phyloP scores from a whole-genome alignment of 2,888 invertebrate genomes.

The Arenicola marina region DNA sequence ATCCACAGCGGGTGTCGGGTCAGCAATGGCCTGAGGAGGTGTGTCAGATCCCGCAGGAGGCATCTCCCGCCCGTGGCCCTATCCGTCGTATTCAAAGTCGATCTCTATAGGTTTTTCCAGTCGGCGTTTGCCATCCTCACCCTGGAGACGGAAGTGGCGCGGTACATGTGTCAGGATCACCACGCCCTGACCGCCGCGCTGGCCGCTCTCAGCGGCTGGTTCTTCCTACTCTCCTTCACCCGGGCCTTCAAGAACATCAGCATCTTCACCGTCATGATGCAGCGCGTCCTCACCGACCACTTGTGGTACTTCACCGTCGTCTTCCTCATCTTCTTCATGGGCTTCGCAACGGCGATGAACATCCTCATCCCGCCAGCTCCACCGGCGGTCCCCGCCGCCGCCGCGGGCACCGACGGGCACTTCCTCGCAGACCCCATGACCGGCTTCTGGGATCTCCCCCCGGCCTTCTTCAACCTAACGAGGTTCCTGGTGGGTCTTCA shows the following conservation, averaged over 20 bases:
- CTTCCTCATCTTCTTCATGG: background rate
- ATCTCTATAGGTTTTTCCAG: background rate
- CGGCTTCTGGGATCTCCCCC: no score
- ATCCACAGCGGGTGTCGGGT: no score
- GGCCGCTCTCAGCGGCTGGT: conserved; percentile 2
- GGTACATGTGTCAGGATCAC: background rate
- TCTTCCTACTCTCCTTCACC: conserved; percentile 9
- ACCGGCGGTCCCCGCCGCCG: no score
- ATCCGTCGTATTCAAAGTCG: background rate
- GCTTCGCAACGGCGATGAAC: background rate
- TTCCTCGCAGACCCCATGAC: no score
- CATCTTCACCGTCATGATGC: conserved; percentile 6
- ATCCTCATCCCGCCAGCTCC: no score
- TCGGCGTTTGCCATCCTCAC: background rate
- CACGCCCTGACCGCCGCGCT: background rate
- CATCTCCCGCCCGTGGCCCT: background rate
- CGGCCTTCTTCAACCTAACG: no score
- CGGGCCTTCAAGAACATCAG: conserved; percentile 11
- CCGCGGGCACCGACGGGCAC: no score
- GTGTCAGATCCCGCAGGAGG: no score
- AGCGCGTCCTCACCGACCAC: background rate
- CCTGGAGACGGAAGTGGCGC: no score
- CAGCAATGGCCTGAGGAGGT: no score
- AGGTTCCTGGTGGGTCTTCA: no score
- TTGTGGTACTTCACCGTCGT: conserved; percentile 1